Evolutionary conservation across 2,888 invertebrate genomes (phyloP).

Genomic region (Melipona bicolor): DNA sequence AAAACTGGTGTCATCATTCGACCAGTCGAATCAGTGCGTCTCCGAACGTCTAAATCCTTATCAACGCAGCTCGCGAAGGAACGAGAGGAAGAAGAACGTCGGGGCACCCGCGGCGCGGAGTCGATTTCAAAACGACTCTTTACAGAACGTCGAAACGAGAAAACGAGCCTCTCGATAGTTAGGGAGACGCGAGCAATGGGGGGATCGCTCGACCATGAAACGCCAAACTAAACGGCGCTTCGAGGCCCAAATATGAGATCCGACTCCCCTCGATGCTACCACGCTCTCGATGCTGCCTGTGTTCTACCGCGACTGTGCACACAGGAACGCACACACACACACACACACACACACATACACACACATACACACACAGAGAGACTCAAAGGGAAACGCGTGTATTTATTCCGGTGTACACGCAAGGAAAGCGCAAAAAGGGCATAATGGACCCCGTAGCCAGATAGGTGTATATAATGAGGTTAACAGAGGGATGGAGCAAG

Average conservation of each 20-base stretch:
- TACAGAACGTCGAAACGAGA: slow-evolving; percentile 55
- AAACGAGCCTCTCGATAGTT: slow-evolving; percentile 12
- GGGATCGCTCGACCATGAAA: slow-evolving; percentile 83
- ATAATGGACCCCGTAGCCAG: slow-evolving; percentile 81
- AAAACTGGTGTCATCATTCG: too few species aligned
- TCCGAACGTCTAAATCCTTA: slow-evolving; percentile 75
- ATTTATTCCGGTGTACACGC: slow-evolving; percentile 56
- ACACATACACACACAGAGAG: not conserved
- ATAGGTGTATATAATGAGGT: slow-evolving; percentile 83
- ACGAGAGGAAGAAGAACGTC: not conserved
- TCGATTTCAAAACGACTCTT: slow-evolving; percentile 63
- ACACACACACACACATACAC: not conserved
- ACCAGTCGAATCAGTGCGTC: too few species aligned
- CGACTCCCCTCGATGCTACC: slow-evolving; percentile 37
- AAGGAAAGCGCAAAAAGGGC: slow-evolving; percentile 78
- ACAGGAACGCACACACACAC: not conserved
- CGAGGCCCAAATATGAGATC: slow-evolving; percentile 73
- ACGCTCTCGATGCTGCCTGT: slow-evolving; percentile 11
- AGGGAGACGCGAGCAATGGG: slow-evolving; percentile 57
- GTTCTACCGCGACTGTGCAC: not conserved
- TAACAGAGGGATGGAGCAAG: slow-evolving; percentile 65
- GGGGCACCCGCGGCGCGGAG: slow-evolving; percentile 17
- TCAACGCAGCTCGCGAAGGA: slow-evolving; percentile 60
- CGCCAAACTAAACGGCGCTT: slow-evolving; percentile 83
- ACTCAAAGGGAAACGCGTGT: slow-evolving; percentile 38